Evolutionary conservation across 1,140 invertebrate species (phyloP), one percentile per base, ranked within the genome.

Genomic region (Globodera rostochiensis): DNA sequence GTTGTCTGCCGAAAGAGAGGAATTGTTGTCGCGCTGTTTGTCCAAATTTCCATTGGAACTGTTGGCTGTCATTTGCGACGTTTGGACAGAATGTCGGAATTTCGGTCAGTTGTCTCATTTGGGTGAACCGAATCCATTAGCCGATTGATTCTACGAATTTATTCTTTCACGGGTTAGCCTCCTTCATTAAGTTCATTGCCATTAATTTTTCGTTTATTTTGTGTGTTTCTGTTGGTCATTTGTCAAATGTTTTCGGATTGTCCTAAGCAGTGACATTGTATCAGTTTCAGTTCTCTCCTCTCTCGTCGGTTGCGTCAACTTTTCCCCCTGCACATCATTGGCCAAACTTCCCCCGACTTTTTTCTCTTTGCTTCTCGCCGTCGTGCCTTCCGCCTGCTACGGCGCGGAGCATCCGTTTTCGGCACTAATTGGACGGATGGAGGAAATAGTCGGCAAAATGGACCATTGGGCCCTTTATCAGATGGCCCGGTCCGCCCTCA

Each of bases 401-500:
- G 57, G 19, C 15, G 49, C 15, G 21, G 49, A 80, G 80, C 66
- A 76, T 57, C 13, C 75, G 19, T 57, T 64, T 64, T 64, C 57
- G 6, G 13, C 57, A 15, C 71, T 49, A 19, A 13, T 50, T 19
- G 47, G 15, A 19, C 71, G 71, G 13, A 49, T 73, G 1, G 47
- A 50, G 11, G 47, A 57, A 19, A 19, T 19, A 13, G 13, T 49
- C 71, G 13, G 11, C 6, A 0, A 15, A 19, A 49, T 80, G 13
- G 71, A 80, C 69, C 69, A 60, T 73, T 80, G 79, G 79, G 19
- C 11, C 6, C 19, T 80, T 50, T 80, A 80, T 47, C 49, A 66
- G 36, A 66, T 80, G 45, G 45, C 53, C 60, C 66, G 79, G 15
- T 53, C 75, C 8, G 79, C 79, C 8, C 25, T 80, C 11, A 36